Evolutionary conservation across 2,888 invertebrate genomes (phyloP).

Genomic region (Dynastes maya): DNA sequence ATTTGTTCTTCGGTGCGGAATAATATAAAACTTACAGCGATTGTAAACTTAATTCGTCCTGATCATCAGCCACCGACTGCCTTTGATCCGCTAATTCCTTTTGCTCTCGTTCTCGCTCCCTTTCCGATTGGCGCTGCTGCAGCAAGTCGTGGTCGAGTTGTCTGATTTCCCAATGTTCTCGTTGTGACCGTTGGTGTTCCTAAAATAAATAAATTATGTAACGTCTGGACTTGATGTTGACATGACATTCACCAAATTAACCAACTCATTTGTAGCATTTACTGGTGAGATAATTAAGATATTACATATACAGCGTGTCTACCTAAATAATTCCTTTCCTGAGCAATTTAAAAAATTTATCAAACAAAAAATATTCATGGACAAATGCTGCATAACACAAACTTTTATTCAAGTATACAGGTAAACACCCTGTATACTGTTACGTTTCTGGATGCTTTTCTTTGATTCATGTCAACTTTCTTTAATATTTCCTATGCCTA

Average conservation of each 20-base stretch:
- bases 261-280: not conserved
- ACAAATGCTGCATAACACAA: too few relatives aligned
- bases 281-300: not conserved
- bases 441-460: too few relatives aligned
- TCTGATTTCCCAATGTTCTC: constrained; percentile 76
- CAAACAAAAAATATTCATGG: too few relatives aligned
- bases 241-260: constrained; percentile 23
- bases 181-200: constrained; percentile 74
- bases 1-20: not conserved
- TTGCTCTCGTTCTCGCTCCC: constrained; percentile 75
- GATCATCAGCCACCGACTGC: constrained; percentile 63
- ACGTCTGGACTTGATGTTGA: constrained; percentile 27
- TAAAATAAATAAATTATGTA: constrained; percentile 58
- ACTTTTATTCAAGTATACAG: too few relatives aligned
- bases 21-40: constrained; percentile 63
- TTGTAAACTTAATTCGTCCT: constrained; percentile 65
- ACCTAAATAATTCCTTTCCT: too few relatives aligned
- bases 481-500: too few relatives aligned
- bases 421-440: too few relatives aligned
- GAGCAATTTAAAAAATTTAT: too few relatives aligned
- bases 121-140: constrained; percentile 76
- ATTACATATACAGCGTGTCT: too few relatives aligned
- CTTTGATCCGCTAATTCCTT: constrained; percentile 72
- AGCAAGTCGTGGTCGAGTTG: constrained; percentile 76
- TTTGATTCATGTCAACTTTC: too few relatives aligned